Base-by-base conservation (phyloP, 2,888 invertebrate genomes). In the Schrankia costaestrigalis region DNA sequence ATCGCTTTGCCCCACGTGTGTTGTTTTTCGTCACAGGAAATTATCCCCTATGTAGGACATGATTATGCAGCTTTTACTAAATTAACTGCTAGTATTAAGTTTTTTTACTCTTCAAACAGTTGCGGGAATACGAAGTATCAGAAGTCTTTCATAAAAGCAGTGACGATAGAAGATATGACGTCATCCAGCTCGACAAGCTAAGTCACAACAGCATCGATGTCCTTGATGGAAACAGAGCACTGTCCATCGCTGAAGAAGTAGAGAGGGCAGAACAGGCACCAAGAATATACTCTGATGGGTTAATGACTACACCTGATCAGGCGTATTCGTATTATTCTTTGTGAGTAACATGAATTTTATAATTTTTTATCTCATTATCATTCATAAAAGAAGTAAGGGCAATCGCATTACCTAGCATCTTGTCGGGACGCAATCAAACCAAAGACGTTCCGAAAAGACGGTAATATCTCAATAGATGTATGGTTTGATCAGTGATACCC, bases 101-200 rank as follows among this genome's bases (percentile, higher is more conserved):
- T 4, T 14, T 24, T 1, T 1, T 11, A 7, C 14, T 10, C 38
- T 26, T 31, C 18, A 27, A 33, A 26, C 87, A 96, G 95, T 89
- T 95, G 48, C 94, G 94, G 64, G 95, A 96, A 83, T 96, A 96
- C 89, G 95, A 95, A 75, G 85, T 96, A 53, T 93, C 94, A 51
- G 95, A 95, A 84, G 94, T 94, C 48, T 95, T 95, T 80, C 95
- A 95, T 84, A 93, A 93, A 67, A 89, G 90, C 56, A 94, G 94
- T 75, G 95, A 95, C 76, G 94, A 95, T 63, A 89, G 91, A 48
- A 90, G 90, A 71, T 93, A 93, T 81, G 94, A 94, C 71, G 92
- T 93, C 24, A 83, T 94, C 8, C 90, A 90, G 56, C 81, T 91
- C 63, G 91, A 91, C 61, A 90, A 90, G 56, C 54, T 82, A 19